phyloP scores from a whole-genome alignment of 2,113 vertebrate genomes.

The Bombycilla garrulus region DNA sequence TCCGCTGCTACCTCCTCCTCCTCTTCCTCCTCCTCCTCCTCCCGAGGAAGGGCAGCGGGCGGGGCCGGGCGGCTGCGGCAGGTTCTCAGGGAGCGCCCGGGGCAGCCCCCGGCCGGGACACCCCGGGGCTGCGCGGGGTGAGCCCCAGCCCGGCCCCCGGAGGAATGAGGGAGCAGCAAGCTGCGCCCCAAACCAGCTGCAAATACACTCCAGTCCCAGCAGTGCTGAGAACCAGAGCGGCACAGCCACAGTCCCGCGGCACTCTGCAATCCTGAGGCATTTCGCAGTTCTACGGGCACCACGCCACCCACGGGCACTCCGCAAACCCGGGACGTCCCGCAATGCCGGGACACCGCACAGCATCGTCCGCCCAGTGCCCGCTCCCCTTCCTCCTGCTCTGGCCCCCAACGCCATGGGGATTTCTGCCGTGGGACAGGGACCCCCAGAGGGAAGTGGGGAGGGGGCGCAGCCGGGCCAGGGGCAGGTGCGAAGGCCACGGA shows the following conservation, averaged over 20 bases:
- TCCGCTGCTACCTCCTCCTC: background rate
- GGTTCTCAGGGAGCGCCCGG: background rate
- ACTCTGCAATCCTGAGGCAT: background rate
- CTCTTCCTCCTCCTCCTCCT: background rate
- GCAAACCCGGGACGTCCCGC: background rate
- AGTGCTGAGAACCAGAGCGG: background rate
- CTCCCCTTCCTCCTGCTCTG: background rate
- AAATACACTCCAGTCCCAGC: background rate
- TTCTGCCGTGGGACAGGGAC: no score
- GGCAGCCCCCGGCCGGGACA: background rate
- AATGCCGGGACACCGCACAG: background rate
- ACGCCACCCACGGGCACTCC: background rate
- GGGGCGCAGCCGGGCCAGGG: background rate
- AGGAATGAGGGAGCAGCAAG: no score
- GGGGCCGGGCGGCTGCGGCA: background rate
- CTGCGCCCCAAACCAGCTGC: background rate
- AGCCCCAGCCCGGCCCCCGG: background rate
- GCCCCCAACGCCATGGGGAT: background rate
- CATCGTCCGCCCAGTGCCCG: accelerated
- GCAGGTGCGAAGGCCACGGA: background rate
- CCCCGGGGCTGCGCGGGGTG: background rate
- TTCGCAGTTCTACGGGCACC: background rate
- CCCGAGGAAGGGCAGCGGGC: background rate
- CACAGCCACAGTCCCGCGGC: background rate
- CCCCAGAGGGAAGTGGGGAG: background rate